Conservation (phyloP, 2,113 vertebrate genomes). For the Geococcyx californianus region DNA sequence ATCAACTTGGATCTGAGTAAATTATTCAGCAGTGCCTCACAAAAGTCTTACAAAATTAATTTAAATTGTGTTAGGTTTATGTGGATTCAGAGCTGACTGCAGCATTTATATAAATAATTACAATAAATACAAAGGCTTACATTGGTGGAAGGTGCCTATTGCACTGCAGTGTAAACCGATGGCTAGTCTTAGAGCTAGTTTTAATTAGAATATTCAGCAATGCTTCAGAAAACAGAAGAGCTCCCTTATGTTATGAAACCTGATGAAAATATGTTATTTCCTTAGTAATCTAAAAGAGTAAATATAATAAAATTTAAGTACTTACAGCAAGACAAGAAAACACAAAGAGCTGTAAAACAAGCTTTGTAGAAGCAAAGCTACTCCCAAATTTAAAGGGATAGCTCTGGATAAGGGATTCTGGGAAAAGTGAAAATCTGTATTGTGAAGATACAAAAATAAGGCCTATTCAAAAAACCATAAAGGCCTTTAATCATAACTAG, state of each 20-base stretch:
- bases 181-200: neutral
- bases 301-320: slow-evolving; percentile 9
- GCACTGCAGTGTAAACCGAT: neutral
- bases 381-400: neutral
- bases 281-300: neutral
- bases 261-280: neutral
- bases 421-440: neutral
- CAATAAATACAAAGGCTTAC: neutral
- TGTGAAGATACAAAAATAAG: neutral
- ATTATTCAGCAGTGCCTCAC: slow-evolving; percentile 10
- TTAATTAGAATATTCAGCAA: neutral
- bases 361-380: neutral
- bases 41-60: slow-evolving; percentile 36
- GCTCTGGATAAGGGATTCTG: neutral
- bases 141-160: neutral
- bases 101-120: slow-evolving; percentile 1
- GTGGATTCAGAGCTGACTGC: neutral
- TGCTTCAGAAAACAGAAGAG: neutral
- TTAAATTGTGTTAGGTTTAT: neutral
- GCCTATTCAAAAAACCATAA: neutral
- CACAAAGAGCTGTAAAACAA: neutral
- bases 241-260: neutral
- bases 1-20: slow-evolving; percentile 1
- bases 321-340: neutral
- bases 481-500: neutral